Base-by-base conservation (phyloP, 2,888 invertebrate genomes). In the Mamestra brassicae region DNA sequence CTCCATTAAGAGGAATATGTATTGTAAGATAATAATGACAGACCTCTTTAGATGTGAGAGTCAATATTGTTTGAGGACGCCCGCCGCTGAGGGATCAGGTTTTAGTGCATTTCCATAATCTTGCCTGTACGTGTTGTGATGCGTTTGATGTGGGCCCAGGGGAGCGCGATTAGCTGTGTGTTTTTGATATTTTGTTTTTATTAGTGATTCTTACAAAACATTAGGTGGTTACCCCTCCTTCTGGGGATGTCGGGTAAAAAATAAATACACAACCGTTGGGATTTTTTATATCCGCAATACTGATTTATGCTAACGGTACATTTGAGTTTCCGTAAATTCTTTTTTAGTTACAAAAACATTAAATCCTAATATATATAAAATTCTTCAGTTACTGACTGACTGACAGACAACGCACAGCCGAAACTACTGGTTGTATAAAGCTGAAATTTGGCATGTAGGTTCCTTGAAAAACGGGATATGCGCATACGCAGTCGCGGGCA, bases 21-120 rank as follows among this genome's bases (percentile, higher is more conserved):
- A 80, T 80, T 85, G 77, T 81, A 80, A 88, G 82, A 84, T 83
- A 84, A 84, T 86, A 82, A 84, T 81, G 85, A 83, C 80, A 79
- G 70, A 79, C 75, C 77, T 78, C 82, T 82, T 78, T 69, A 76
- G 72, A 77, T 82, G 74, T 76, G 74, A 80, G 69, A 75, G 79
- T 76, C 79, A 76, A 81, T 87, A 79, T 84, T 87, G 71, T 85
- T 85, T 85, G 84, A 80, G 78, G 67, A 71, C 62, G 74, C 72
- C 76, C 62, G 74, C 72, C 76, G 86, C 72, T 13, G 66, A 57
- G 13, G 11, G n/a, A 54, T 73, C 72, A 50, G 85, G 85, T 85
- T 75, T 79, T 83, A 65, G 66, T 74, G 74, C 61, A 80, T 85
- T 85, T 82, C 65, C 71, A 81, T 85, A 85, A 81, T 68, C 63